phyloP scores from a whole-genome alignment of 2,888 invertebrate species.

The Dynastes tityus region DNA sequence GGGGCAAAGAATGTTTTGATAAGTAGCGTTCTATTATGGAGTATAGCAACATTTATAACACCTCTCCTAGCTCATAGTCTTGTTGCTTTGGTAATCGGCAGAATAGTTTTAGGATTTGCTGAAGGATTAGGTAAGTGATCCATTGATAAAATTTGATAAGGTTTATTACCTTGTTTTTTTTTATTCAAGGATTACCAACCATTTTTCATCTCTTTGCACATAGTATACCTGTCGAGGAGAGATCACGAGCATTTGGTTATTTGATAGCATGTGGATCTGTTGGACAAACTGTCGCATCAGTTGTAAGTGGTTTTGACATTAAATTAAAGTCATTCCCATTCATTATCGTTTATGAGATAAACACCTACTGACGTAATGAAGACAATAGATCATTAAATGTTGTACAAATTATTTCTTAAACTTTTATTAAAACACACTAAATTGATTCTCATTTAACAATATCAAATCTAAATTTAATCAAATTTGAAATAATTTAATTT shows the following conservation, averaged over 20 bases:
- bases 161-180: slow-evolving; percentile 56
- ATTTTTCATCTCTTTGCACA: slow-evolving; percentile 84
- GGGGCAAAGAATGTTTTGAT: slow-evolving; percentile 81
- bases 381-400: slow-evolving; percentile 31
- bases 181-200: slow-evolving; percentile 77
- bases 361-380: background rate
- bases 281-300: slow-evolving; percentile 82
- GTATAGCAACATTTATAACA: slow-evolving; percentile 80
- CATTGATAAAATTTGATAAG: slow-evolving; percentile 1
- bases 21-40: slow-evolving; percentile 82
- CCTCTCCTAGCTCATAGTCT: slow-evolving; percentile 80
- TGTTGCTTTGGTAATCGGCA: slow-evolving; percentile 75
- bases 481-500: no score
- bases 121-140: slow-evolving; percentile 78
- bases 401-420: no score
- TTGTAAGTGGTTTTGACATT: slow-evolving; percentile 71
- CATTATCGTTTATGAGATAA: no score
- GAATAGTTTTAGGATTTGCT: slow-evolving; percentile 81
- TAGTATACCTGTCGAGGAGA: slow-evolving; percentile 80
- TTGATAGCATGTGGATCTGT: slow-evolving; percentile 82
- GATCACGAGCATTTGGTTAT: slow-evolving; percentile 83
- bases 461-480: no score
- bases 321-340: no score
- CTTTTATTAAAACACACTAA: no score
- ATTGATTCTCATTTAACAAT: no score